Percentiles rank a stretch among this genome's conserved stretches.
Conservation (phyloP, 1,140 invertebrate genomes). For the Carcinoscorpius rotundicauda region DNA sequence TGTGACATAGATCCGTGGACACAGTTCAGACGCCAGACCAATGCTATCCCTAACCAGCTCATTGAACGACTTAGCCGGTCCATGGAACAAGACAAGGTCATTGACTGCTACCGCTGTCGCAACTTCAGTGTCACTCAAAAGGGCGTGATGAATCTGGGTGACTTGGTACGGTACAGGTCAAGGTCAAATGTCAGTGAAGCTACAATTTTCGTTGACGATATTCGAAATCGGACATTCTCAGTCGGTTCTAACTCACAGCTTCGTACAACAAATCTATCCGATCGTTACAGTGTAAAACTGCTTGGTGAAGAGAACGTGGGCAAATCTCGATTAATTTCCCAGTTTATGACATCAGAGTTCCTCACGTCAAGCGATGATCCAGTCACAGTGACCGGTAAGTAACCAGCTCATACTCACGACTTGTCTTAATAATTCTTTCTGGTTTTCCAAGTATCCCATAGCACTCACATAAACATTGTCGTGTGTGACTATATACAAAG, state of each 20-base stretch:
- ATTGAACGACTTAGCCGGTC: neutral
- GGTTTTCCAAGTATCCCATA: no score
- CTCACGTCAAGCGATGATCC: conserved; percentile 74
- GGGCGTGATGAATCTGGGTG: conserved; percentile 59
- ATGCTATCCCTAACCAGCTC: conserved; percentile 10
- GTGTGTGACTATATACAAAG: no score
- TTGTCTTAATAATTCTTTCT: no score
- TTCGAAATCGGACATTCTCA: conserved; percentile 7
- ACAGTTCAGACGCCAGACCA: conserved; percentile 3
- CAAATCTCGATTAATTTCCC: conserved; percentile 78
- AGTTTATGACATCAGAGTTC: conserved; percentile 89
- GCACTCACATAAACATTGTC: no score
- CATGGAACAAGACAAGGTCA: neutral
- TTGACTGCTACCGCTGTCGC: conserved; percentile 44
- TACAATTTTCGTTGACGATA: conserved; percentile 1
- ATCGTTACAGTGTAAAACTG: conserved; percentile 57
- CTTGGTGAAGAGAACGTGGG: conserved; percentile 75
- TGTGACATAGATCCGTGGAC: neutral
- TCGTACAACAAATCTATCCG: neutral
- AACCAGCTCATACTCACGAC: no score
- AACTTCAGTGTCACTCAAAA: conserved; percentile 80
- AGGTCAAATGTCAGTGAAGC: conserved; percentile 7
- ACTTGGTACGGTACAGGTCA: conserved; percentile 41
- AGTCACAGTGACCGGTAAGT: no score
- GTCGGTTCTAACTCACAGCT: conserved; percentile 4